Conservation (phyloP, 2,888 invertebrate species). For the Abrostola triplasia region DNA sequence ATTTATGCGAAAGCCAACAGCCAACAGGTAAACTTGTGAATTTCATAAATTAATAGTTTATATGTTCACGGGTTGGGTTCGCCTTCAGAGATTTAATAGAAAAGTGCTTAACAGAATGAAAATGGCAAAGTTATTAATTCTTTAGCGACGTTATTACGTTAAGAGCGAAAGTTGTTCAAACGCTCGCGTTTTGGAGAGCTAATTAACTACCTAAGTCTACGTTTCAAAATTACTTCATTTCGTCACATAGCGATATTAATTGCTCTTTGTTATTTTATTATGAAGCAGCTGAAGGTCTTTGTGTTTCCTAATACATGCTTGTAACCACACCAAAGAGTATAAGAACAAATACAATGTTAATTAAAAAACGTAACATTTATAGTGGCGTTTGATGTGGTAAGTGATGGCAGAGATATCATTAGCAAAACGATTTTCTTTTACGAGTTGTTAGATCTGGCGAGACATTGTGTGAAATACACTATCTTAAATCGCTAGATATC, state of each 20-base stretch:
- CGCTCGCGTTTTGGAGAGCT: slow-evolving; percentile 21
- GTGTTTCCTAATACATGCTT: too few species aligned
- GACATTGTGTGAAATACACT: too few species aligned
- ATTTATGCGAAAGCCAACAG: slow-evolving; percentile 40
- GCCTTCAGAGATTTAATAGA: slow-evolving; percentile 50
- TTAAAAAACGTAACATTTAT: too few species aligned
- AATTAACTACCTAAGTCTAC: slow-evolving; percentile 25
- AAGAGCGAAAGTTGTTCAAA: slow-evolving; percentile 44
- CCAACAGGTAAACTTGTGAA: slow-evolving; percentile 45
- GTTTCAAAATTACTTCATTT: slow-evolving; percentile 16
- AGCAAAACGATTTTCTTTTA: too few species aligned
- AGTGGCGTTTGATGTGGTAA: too few species aligned
- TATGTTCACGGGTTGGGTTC: slow-evolving; percentile 27
- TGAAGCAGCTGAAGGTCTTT: too few species aligned
- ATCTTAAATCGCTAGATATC: too few species aligned
- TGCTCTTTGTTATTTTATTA: not conserved
- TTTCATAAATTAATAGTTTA: slow-evolving; percentile 38
- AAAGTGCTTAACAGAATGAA: slow-evolving; percentile 57
- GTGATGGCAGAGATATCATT: too few species aligned
- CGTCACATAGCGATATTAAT: slow-evolving; percentile 7
- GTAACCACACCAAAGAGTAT: too few species aligned
- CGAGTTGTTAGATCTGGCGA: too few species aligned
- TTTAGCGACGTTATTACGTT: slow-evolving; percentile 49
- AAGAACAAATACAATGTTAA: too few species aligned
- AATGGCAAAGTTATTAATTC: slow-evolving; percentile 58